Evolutionary conservation across 2,113 vertebrate genomes (phyloP), one percentile per base, ranked within the genome.

Genomic region (Gasterosteus aculeatus): DNA sequence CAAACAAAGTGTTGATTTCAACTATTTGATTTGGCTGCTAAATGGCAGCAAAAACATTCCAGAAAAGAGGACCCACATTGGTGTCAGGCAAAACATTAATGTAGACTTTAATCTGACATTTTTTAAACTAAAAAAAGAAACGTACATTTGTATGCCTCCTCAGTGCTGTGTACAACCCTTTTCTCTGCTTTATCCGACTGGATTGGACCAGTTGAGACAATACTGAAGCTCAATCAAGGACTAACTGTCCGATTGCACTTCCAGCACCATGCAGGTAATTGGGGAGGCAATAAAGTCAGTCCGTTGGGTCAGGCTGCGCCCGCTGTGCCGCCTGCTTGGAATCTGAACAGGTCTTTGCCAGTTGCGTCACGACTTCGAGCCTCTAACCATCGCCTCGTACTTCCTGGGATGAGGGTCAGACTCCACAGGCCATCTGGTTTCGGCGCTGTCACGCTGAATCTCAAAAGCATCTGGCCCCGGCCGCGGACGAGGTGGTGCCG

Each of bases 321-420:
- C 41, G 46, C 64, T 44, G 57, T 7, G 70, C 41, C 0, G 11
- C 83, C 79, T n/a, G 53, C 81, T 79, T 77, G 82, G 68, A 82
- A 87, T 87, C 59, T 49, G 51, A 87, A 86, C 74, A 47, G 42
- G 42, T 87, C 47, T 89, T 56, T 88, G 42, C 35, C 19, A 89
- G 77, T 87, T 78, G 72, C 59, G 70, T 91, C 87, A 89, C 78
- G 72, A 84, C 79, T 80, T 61, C 47, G 12, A 72, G 70, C 81
- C 60, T 72, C 66, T 38, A 66, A 79, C 72, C 65, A 57, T 84
- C 76, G 44, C 46, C 49, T 66, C 56, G 70, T 60, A 80, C 81
- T 78, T 77, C 76, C 74, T 66, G 64, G 61, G 86, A 86, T 83
- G 82, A 68, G 72, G 76, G 73, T 87, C 77, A 87, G 77, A 81